Base-by-base conservation (phyloP, 2,113 vertebrate species). In the Collichthys lucidus region DNA sequence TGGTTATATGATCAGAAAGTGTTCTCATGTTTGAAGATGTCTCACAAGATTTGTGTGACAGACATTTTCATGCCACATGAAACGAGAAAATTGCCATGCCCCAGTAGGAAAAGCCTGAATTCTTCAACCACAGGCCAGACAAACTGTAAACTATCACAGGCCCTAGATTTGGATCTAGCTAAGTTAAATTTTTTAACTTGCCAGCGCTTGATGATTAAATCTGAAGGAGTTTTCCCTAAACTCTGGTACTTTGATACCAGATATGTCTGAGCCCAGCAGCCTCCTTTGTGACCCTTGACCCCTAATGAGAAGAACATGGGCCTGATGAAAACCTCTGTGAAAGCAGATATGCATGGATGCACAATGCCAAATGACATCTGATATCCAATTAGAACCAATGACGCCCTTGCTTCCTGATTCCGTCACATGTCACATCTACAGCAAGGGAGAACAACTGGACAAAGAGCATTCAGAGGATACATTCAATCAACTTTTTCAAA, bases 231-330 rank as follows among this genome's bases (percentile, higher is more conserved):
- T 50, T 62, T 82, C 71, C 53, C 16, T 26, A 42, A 66, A 42
- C 42, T 49, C 46, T 53, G 19, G 5, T 55, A 49, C 53, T 62
- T 67, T 61, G 35, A 79, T 69, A 73, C 63, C 44, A 40, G 49
- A 74, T 59, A 83, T 61, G 75, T 79, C 49, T 57, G 63, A 63
- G n/a, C 52, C 62, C 35, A 3, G 50, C 26, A 82, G 66, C 62
- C 44, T 71, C 42, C 71, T 62, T 50, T 11, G 26, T 70, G 81
- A 87, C 82, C 69, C 53, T 29, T 61, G 81, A 90, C 88, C 82
- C 72, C 73, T 62, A 71, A 74, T 68, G 17, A 77, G 46, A 72
- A 77, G 72, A 93, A 89, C 73, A 74, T 46, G 47, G 71, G 65
- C 29, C 62, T 70, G 82, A 91, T 86, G 59, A 88, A 84, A 74